phyloP scores from a whole-genome alignment of 2,888 invertebrate genomes.

The Mayetiola destructor region DNA sequence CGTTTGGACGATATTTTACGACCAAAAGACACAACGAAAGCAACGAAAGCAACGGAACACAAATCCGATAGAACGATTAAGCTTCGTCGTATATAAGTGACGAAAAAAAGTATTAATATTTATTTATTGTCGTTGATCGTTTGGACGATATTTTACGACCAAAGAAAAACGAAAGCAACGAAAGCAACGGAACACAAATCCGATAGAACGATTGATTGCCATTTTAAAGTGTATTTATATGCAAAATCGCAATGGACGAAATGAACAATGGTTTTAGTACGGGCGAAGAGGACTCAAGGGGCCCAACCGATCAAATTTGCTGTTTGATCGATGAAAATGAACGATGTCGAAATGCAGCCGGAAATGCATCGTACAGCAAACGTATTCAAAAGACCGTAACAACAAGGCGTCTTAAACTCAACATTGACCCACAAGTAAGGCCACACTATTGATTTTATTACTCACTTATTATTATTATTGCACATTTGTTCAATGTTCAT shows the following conservation, averaged over 20 bases:
- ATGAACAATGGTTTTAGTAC: slow-evolving; percentile 71
- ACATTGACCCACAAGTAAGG: slow-evolving; percentile 60
- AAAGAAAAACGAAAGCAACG: neutral
- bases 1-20: too few species aligned
- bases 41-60: too few species aligned
- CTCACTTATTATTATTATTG: neutral
- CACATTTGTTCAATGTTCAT: too few species aligned
- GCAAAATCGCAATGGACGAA: neutral
- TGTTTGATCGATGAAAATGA: slow-evolving; percentile 82
- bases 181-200: too few species aligned
- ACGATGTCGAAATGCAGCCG: slow-evolving; percentile 73
- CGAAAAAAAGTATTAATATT: too few species aligned
- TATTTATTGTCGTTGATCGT: too few species aligned
- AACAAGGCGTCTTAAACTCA: slow-evolving; percentile 76
- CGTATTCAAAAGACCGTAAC: slow-evolving; percentile 91
- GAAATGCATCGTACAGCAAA: slow-evolving; percentile 93
- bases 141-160: too few species aligned
- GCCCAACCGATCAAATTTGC: slow-evolving; percentile 78
- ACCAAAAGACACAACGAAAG: too few species aligned
- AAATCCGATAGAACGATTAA: too few species aligned
- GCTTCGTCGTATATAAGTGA: too few species aligned
- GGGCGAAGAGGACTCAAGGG: slow-evolving; percentile 79
- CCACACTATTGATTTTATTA: slow-evolving; percentile 22
- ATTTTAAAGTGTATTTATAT: too few species aligned
- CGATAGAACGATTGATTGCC: too few species aligned